Base-by-base conservation (phyloP, 1,140 invertebrate genomes). In the Rhagoletis pomonella region DNA sequence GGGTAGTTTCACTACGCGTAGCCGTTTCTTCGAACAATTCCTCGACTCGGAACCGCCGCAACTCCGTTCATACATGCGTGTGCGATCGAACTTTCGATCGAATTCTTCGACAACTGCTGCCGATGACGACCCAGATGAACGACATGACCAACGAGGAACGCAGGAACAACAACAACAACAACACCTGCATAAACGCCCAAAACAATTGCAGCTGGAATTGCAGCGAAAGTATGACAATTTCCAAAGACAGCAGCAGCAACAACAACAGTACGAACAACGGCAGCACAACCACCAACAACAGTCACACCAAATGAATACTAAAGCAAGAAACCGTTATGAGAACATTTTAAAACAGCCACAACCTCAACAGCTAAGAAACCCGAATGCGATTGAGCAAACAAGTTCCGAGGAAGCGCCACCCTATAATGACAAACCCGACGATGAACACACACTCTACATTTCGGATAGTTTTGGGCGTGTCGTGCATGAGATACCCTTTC, bases 401-500 rank as follows among this genome's bases (percentile, higher is more conserved):
- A 60, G 29, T 12, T 29, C 58, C n/a, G 59, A 39, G 10, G 85
- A 86, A 29, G 29, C 29, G 4, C 6, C 1, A 2, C 6, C 58
- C 5, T 60, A 85, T 29, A 86, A 86, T n/a, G 4, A 58, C 14
- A 86, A 86, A 60, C 3, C 59, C 29, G 85, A 86, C 19, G 85
- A 86, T 60, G 58, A 86, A 19, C 85, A 86, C 12, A 86, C 85
- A 3, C 85, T 86, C n/a, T 86, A 86, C 42, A 86, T 86, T 17
- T 86, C 85, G 85, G 85, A 86, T 44, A 86, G 85, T 50, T 86
- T 86, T 12, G 85, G 85, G 9, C 85, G 85, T 47, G 85, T 86
- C 12, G 85, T 86, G 58, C 85, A 86, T 65, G 85, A 86, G 85
- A 86, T 86, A 4, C 85, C 85, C 7, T 86, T 86, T 65, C 58